Conservation (phyloP, 53 echinoderm and acorn worm genomes). For the Mesocentrotus franciscanus region DNA sequence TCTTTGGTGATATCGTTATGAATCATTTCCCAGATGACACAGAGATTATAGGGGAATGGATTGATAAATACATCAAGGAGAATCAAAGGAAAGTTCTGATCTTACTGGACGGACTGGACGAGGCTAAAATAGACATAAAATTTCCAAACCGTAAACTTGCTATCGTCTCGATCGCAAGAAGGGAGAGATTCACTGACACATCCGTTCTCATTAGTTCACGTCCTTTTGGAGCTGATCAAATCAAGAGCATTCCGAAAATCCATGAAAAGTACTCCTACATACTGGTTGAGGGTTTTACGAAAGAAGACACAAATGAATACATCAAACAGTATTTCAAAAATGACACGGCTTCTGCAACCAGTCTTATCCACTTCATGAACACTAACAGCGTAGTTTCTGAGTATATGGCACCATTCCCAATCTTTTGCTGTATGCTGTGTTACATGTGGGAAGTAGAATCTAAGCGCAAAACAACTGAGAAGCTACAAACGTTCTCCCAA, state of each 20-base stretch:
- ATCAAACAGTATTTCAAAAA: not conserved
- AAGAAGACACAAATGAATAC: no score
- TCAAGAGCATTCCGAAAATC: not conserved
- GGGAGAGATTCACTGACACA: no score
- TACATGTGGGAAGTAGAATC: not conserved
- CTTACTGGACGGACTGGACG: no score
- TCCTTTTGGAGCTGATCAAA: not conserved
- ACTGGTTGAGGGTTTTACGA: not conserved
- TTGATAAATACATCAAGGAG: no score
- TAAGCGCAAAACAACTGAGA: not conserved
- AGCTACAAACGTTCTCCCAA: not conserved
- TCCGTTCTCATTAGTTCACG: no score
- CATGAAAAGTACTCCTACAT: not conserved
- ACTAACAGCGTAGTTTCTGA: not conserved
- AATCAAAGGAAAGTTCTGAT: no score
- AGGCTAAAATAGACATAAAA: no score
- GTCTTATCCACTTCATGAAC: not conserved
- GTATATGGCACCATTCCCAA: not conserved
- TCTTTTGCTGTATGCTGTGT: constrained; percentile 3
- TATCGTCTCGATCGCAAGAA: no score
- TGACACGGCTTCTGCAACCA: not conserved
- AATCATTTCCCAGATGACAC: no score
- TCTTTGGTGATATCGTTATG: no score
- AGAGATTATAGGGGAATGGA: no score
- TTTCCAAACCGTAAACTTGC: no score